Percentiles rank a stretch among this genome's conserved stretches.
Conservation (phyloP, 2,113 vertebrate species). For the Corythoichthys intestinalis region DNA sequence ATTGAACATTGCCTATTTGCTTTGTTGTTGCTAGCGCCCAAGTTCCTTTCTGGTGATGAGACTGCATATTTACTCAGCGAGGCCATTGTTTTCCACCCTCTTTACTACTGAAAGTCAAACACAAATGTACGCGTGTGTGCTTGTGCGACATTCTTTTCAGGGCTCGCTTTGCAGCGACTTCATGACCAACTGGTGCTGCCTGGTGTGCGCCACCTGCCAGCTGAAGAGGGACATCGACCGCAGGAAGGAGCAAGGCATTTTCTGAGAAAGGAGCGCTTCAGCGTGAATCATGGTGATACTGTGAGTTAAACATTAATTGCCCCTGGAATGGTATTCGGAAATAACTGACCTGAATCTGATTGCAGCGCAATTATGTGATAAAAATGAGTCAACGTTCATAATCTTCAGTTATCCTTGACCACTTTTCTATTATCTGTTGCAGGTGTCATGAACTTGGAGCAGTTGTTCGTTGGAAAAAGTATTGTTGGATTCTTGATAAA, state of each 20-base stretch:
- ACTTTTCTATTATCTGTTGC: not conserved
- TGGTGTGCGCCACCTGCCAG: constrained; percentile 58
- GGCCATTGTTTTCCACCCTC: not conserved
- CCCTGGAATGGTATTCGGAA: not conserved
- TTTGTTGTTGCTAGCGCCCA: not conserved
- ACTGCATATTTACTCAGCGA: not conserved
- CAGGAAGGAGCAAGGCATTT: constrained; percentile 65
- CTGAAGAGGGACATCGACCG: constrained; percentile 70
- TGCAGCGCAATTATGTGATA: not conserved
- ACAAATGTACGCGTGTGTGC: not conserved
- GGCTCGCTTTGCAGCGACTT: constrained; percentile 65
- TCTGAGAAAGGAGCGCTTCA: constrained; percentile 39
- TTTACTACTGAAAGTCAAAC: not conserved
- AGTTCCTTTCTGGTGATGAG: not conserved
- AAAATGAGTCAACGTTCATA: not conserved
- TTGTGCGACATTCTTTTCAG: constrained; percentile 34
- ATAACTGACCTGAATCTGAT: not conserved
- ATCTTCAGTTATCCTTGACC: not conserved
- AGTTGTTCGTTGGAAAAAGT: not conserved
- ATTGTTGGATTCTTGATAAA: too few species aligned
- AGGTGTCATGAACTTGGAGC: not conserved
- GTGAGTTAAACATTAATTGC: constrained; percentile 5
- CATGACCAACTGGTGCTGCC: not conserved
- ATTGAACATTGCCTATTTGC: not conserved
- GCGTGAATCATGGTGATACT: not conserved